These are phyloP conservation scores for Aspidapion aeneum DNA, from an alignment of 2,888 invertebrate species.

Conservation along the genomic window DNA sequence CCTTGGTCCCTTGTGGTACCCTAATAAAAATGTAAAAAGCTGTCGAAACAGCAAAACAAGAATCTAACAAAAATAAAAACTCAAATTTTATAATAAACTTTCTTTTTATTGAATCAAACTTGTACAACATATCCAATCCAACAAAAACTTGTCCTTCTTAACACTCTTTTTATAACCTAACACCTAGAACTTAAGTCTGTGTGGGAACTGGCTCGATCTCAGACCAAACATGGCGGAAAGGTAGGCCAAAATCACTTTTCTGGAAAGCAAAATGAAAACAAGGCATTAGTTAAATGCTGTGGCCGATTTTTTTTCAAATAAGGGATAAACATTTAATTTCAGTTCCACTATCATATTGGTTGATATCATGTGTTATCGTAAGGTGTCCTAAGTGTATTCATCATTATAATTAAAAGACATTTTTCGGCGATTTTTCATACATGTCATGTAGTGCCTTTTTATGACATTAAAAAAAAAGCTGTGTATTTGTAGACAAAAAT, in stretches of 20 bases:
- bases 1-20: no score
- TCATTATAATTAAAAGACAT: no score
- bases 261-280: background rate
- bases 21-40: no score
- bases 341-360: background rate
- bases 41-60: no score
- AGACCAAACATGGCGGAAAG: slow-evolving; percentile 90
- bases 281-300: background rate
- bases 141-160: slow-evolving; percentile 36
- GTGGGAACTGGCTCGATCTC: slow-evolving; percentile 92
- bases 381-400: slow-evolving; percentile 35
- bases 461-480: no score
- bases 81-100: slow-evolving; percentile 29
- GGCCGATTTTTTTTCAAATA: no score
- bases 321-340: no score
- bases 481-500: no score
- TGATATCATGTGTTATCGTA: slow-evolving; percentile 24
- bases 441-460: no score
- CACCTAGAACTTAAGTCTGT: slow-evolving; percentile 89
- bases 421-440: no score
- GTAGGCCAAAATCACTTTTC: slow-evolving; percentile 85
- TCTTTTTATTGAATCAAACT: slow-evolving; percentile 40
- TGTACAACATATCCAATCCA: slow-evolving; percentile 32
- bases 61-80: no score
- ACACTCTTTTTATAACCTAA: slow-evolving; percentile 30